Evolutionary conservation across 1,140 invertebrate genomes (phyloP).

Genomic region (Leptopilina clavipes): DNA sequence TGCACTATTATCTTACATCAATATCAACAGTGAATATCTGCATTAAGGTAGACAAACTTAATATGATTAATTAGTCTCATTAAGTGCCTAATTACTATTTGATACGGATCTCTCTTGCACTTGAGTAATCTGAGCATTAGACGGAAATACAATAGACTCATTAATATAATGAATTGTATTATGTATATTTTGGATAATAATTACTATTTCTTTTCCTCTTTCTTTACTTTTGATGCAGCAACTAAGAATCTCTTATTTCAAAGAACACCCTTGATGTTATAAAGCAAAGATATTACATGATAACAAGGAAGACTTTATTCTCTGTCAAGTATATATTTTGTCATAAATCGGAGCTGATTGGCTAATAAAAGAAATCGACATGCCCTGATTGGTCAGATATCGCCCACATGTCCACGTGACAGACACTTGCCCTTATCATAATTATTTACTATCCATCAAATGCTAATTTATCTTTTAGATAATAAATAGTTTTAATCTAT

Average conservation of each 20-base stretch:
- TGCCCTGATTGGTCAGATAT: slow-evolving; percentile 40
- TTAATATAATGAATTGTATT: slow-evolving; percentile 1
- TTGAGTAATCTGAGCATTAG: slow-evolving; percentile 26
- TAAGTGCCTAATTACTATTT: slow-evolving; percentile 55
- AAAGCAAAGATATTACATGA: neutral
- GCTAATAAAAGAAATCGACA: slow-evolving; percentile 48
- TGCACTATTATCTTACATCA: neutral
- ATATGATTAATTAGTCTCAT: slow-evolving; percentile 61
- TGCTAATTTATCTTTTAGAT: too few relatives aligned
- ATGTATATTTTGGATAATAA: too few relatives aligned
- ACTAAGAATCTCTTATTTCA: neutral
- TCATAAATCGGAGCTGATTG: slow-evolving; percentile 54
- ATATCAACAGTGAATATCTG: neutral
- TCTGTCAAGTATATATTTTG: slow-evolving; percentile 49
- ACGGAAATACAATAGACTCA: neutral
- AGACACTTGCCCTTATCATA: neutral
- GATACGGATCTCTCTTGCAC: slow-evolving; percentile 56
- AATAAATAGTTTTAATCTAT: too few relatives aligned
- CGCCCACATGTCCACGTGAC: slow-evolving; percentile 46
- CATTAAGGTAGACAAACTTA: slow-evolving; percentile 30
- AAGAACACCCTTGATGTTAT: too few relatives aligned
- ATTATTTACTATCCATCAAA: neutral
- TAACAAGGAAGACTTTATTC: neutral
- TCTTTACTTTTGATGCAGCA: too few relatives aligned
- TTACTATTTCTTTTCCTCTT: too few relatives aligned